phyloP scores from a whole-genome alignment of 2,797 vertebrate species.

The Sebastes oblongus region DNA sequence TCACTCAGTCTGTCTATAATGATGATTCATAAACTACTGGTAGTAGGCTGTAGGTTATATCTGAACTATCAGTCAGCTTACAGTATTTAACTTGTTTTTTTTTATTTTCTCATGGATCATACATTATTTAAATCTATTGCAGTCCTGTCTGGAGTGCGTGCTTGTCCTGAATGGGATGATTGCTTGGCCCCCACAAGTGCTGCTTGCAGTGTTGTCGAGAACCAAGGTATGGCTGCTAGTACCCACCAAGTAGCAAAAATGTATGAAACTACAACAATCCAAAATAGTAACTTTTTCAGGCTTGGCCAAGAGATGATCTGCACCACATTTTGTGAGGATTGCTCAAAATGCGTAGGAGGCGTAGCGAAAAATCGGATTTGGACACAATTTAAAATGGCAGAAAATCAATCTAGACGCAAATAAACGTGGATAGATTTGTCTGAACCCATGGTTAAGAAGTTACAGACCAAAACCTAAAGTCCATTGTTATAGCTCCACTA shows the following conservation, averaged over 20 bases:
- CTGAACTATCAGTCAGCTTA: not conserved
- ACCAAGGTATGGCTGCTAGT: not conserved
- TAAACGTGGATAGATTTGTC: not conserved
- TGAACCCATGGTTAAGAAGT: not conserved
- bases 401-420: not conserved
- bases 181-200: not conserved
- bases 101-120: not conserved
- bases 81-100: not conserved
- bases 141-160: not conserved
- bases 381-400: not conserved
- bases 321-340: not conserved
- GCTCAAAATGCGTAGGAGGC: not conserved
- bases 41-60: not conserved
- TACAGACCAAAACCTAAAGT: not conserved
- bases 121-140: not conserved
- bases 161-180: not conserved
- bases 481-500: not conserved
- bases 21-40: constrained; percentile 35
- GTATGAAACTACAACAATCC: not conserved
- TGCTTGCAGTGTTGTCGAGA: not conserved
- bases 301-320: not conserved
- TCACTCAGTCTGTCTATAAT: constrained; percentile 28
- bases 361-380: not conserved
- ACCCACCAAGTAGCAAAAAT: not conserved
- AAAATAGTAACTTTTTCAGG: not conserved